Percentiles rank a stretch among this genome's conserved stretches.
phyloP scores from a whole-genome alignment of 1,140 invertebrate genomes.

The Pteromalus puparum region DNA sequence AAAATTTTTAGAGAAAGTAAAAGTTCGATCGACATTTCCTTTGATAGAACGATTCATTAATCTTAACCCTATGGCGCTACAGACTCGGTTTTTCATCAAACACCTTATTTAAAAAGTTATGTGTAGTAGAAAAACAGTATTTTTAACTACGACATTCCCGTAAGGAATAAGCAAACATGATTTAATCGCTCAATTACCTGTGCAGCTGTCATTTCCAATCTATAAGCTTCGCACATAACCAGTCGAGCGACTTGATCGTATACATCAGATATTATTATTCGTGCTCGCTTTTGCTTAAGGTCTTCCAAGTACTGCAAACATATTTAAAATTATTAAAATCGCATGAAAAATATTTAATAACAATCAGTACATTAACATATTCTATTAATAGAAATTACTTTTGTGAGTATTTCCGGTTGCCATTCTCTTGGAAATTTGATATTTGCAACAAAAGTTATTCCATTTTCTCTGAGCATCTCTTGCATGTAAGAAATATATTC shows the following conservation, averaged over 20 bases:
- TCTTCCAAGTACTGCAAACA: conserved; percentile 81
- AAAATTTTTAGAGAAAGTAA: too few relatives aligned
- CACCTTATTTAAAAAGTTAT: too few relatives aligned
- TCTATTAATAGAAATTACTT: conserved; percentile 65
- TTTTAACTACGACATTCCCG: too few relatives aligned
- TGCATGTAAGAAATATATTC: conserved; percentile 87
- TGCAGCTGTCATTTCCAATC: conserved; percentile 79
- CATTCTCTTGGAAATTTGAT: conserved; percentile 81
- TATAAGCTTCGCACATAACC: conserved; percentile 86
- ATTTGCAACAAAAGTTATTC: conserved; percentile 82
- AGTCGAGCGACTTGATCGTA: conserved; percentile 81
- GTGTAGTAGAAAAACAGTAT: too few relatives aligned
- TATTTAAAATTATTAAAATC: conserved; percentile 40
- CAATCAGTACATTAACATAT: neutral
- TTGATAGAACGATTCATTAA: too few relatives aligned
- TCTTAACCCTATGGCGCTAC: too few relatives aligned
- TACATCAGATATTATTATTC: conserved; percentile 89
- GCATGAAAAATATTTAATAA: neutral
- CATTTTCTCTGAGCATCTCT: conserved; percentile 78
- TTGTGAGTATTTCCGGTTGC: conserved; percentile 71
- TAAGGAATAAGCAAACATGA: neutral
- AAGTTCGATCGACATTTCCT: too few relatives aligned
- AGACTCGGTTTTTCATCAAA: too few relatives aligned
- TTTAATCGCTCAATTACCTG: conserved; percentile 61
- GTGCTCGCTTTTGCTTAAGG: conserved; percentile 79